These are phyloP conservation scores for Carapus acus DNA, from an alignment of 2,797 vertebrate genomes.

Conservation along the genomic window DNA sequence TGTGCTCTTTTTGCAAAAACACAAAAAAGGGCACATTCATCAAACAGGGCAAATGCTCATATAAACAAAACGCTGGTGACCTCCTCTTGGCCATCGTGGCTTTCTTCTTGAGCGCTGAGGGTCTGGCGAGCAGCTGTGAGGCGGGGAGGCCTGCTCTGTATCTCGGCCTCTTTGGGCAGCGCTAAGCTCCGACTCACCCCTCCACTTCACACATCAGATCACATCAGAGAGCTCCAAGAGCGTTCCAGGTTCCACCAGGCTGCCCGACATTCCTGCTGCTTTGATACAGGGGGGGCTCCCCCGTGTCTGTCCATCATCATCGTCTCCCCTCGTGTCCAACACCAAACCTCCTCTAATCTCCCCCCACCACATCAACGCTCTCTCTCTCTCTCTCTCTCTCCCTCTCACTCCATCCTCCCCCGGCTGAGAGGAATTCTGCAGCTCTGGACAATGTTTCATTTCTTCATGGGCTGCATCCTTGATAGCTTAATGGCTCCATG, in stretches of 20 bases:
- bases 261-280: conserved; percentile 72
- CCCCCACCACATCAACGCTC: conserved; percentile 26
- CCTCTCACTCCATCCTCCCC: conserved; percentile 65
- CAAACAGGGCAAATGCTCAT: conserved; percentile 36
- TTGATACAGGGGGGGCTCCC: conserved; percentile 70
- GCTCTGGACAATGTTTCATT: conserved; percentile 81
- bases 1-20: conserved; percentile 43
- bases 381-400: too few species aligned
- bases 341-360: conserved; percentile 46
- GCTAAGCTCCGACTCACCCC: conserved; percentile 54
- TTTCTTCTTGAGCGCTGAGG: conserved; percentile 9
- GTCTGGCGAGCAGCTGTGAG: conserved; percentile 55
- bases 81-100: conserved; percentile 8
- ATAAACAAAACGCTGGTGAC: conserved; percentile 29
- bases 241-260: conserved; percentile 66
- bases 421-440: conserved; percentile 72
- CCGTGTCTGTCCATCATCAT: conserved; percentile 79
- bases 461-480: conserved; percentile 71
- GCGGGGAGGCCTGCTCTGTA: conserved; percentile 50
- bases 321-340: conserved; percentile 44
- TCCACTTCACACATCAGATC: conserved; percentile 68
- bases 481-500: conserved; percentile 75
- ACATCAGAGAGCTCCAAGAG: conserved; percentile 60
- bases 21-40: conserved; percentile 38
- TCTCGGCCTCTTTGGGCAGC: conserved; percentile 47